phyloP scores from a whole-genome alignment of 37 sponge, comb jelly and placozoan species.

The Agelas oroides region DNA sequence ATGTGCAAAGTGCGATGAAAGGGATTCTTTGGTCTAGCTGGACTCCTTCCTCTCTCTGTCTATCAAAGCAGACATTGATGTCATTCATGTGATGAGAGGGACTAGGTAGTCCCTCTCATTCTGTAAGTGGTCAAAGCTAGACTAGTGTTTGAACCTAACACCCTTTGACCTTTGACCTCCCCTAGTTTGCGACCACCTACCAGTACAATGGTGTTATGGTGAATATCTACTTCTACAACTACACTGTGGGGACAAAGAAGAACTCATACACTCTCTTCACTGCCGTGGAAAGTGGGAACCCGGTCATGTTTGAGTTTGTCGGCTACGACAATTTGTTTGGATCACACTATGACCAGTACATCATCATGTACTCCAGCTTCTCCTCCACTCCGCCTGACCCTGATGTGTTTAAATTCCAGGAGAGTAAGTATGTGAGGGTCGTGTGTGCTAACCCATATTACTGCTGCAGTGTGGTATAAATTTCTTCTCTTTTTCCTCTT shows the following conservation, averaged over 20 bases:
- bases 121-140: no score
- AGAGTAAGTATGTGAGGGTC: slow-evolving; percentile 22
- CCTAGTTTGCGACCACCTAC: background rate
- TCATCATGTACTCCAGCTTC: slow-evolving; percentile 54
- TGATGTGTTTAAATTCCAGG: slow-evolving; percentile 43
- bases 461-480: background rate
- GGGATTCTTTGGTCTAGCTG: no score
- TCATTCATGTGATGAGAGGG: no score
- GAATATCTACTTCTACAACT: slow-evolving; percentile 37
- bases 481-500: background rate
- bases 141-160: no score
- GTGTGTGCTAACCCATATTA: background rate
- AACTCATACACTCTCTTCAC: slow-evolving; percentile 72
- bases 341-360: slow-evolving; percentile 93
- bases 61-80: no score
- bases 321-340: slow-evolving; percentile 91
- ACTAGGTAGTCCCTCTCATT: no score
- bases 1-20: no score
- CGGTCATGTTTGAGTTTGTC: slow-evolving; percentile 66
- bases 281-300: slow-evolving; percentile 31
- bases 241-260: slow-evolving; percentile 37
- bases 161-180: no score
- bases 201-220: slow-evolving; percentile 24
- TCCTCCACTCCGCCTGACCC: slow-evolving; percentile 17
- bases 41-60: no score